A percentile compares a stretch with the other conserved stretches of the same genome.
These are phyloP conservation scores for Ammodytes dubius DNA, from an alignment of 2,113 vertebrate genomes.

Conservation along the genomic window DNA sequence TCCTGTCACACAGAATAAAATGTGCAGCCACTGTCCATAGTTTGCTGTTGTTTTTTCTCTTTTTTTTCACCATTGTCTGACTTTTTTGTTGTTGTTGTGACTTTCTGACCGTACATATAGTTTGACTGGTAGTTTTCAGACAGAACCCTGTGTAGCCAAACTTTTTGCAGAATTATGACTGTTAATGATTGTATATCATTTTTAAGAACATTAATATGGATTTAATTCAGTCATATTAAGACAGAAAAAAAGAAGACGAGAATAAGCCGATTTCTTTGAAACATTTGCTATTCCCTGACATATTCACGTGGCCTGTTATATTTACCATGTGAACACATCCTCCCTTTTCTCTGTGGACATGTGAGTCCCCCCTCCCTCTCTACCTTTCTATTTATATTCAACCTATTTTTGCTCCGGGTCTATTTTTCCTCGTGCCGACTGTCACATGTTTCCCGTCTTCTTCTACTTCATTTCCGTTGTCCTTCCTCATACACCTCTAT, in stretches of 20 bases:
- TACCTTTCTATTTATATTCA: constrained; percentile 80
- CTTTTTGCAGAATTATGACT: not conserved
- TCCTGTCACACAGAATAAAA: constrained; percentile 83
- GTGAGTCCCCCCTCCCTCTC: constrained; percentile 13
- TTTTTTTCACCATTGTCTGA: constrained; percentile 30
- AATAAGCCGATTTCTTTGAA: not conserved
- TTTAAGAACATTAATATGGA: not conserved
- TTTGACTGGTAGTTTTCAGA: not conserved
- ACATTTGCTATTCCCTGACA: not conserved
- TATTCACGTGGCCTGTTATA: constrained; percentile 8
- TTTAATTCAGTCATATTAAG: not conserved
- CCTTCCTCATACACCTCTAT: constrained; percentile 9
- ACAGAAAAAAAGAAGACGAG: not conserved
- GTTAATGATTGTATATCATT: not conserved
- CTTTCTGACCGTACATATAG: not conserved
- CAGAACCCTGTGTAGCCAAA: not conserved
- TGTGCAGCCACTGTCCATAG: constrained; percentile 76
- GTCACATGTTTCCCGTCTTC: constrained; percentile 23
- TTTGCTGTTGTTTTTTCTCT: constrained; percentile 69
- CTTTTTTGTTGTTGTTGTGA: not conserved
- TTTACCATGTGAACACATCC: constrained; percentile 11
- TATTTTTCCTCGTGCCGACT: constrained; percentile 47
- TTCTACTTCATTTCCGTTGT: constrained; percentile 29
- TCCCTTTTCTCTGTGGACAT: constrained; percentile 5
- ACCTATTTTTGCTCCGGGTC: constrained; percentile 44